Base-by-base conservation (phyloP, 2,113 vertebrate species). In the Pygoscelis antarcticus region DNA sequence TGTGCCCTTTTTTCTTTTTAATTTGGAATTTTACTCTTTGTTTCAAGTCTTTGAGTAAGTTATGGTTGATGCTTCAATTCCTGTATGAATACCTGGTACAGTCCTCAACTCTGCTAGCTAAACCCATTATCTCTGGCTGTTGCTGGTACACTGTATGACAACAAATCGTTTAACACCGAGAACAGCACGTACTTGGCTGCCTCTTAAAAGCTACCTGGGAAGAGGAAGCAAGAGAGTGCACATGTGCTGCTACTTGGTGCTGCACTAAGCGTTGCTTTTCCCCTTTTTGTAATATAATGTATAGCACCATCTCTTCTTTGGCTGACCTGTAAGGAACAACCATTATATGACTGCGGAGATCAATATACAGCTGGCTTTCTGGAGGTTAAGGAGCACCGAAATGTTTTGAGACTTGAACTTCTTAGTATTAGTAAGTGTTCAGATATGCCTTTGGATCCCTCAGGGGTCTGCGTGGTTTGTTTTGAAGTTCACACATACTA, bases 401-500 rank as follows among this genome's bases (percentile, higher is more conserved):
- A 32, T 62, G 13, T 40, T 83, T 34, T 69, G 21, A 47, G 57
- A 27, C n/a, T 64, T 54, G 7, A n/a, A 42, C 15, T 74, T 36
- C 10, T 10, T 61, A 7, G 38, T 57, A 10, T 42, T 40, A 58
- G 3, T n/a, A 13, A 46, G 20, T 36, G 26, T n/a, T 81, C 38
- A 76, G 80, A 65, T 55, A 34, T 1, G 2, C 32, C 20, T 30
- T 30, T 57, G 72, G 38, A 51, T 38, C 2, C 5, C 19, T 55
- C 11, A 72, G 36, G 34, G 61, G 4, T 32, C 19, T 16, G 13
- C 5, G 3, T n/a, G 18, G 16, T 42, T 84, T 66, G 8, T 36
- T 78, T 78, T 42, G 27, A 32, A 3, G 1, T 57, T 75, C 15
- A 21, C 16, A 36, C 0, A 0, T 16, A 15, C 10, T 29, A 12